Conservation (phyloP, 2,797 vertebrate species). For the Champsocephalus esox region DNA sequence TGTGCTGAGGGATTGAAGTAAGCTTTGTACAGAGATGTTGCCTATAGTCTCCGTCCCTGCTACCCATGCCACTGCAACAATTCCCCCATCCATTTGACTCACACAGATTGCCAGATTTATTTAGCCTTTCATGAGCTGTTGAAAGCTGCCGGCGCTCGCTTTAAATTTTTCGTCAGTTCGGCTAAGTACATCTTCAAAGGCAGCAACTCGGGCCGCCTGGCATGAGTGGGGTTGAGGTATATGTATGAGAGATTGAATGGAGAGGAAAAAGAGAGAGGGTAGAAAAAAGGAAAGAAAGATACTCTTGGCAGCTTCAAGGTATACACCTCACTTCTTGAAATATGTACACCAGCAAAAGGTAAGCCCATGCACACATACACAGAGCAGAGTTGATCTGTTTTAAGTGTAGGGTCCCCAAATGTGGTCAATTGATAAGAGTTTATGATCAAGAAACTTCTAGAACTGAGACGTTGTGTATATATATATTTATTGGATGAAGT, state of each 20-base stretch:
- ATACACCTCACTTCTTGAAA: constrained; percentile 17
- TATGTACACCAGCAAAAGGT: constrained; percentile 13
- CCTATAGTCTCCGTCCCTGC: constrained; percentile 54
- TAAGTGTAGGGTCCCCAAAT: not conserved
- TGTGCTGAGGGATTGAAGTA: constrained; percentile 62
- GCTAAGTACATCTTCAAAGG: constrained; percentile 81
- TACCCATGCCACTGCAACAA: constrained; percentile 54
- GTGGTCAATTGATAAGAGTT: not conserved
- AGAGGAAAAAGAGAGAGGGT: constrained; percentile 11
- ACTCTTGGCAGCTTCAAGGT: constrained; percentile 19
- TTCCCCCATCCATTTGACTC: constrained; percentile 68
- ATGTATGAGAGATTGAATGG: constrained; percentile 44
- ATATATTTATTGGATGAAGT: not conserved
- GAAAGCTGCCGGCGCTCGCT: constrained; percentile 70
- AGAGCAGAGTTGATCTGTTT: constrained; percentile 1
- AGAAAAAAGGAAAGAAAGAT: constrained; percentile 23
- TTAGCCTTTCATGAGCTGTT: constrained; percentile 77
- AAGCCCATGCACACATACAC: not conserved
- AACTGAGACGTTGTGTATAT: not conserved
- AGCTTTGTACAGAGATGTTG: constrained; percentile 66
- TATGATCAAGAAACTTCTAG: not conserved
- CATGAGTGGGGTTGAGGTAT: constrained; percentile 53
- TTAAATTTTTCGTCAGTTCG: constrained; percentile 80
- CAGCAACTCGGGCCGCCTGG: constrained; percentile 44
- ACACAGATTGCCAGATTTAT: constrained; percentile 70